Evolutionary conservation across 2,888 invertebrate species (phyloP).

Genomic region (Prionchulus punctatus): DNA sequence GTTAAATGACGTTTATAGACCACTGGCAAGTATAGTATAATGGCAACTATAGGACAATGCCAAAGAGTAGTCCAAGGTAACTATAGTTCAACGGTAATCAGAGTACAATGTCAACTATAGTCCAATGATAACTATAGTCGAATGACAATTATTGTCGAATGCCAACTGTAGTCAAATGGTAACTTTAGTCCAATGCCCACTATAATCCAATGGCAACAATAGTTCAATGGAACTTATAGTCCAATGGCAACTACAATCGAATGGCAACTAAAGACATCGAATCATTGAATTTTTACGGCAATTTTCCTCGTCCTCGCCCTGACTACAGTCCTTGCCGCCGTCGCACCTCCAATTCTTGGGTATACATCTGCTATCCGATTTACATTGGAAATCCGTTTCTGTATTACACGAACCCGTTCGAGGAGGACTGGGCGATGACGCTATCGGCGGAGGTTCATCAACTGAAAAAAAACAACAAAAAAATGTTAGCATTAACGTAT

Average conservation of each 20-base stretch:
- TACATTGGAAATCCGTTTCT: slow-evolving; percentile 7
- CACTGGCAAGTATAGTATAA: no score
- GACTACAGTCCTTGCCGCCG: slow-evolving; percentile 8
- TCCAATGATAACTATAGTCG: not conserved
- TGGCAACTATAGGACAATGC: no score
- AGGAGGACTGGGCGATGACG: not conserved
- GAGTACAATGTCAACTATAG: no score
- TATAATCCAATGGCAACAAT: no score
- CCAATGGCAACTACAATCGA: no score
- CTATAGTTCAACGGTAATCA: no score
- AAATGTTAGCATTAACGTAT: no score
- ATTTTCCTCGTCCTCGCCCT: slow-evolving; percentile 11
- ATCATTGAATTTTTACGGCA: slow-evolving; percentile 8
- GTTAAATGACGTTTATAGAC: no score
- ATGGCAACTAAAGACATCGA: not conserved
- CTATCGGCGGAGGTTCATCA: not conserved
- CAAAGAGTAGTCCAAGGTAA: no score
- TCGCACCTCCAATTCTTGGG: slow-evolving; percentile 10
- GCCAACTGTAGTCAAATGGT: not conserved
- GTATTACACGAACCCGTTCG: slow-evolving; percentile 2
- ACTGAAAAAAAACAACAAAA: not conserved
- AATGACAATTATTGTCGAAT: not conserved
- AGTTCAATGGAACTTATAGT: no score
- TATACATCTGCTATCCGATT: slow-evolving; percentile 5
- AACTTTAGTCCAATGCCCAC: no score